Conservation (phyloP, 1,140 invertebrate genomes). For the Saccostrea cuccullata region DNA sequence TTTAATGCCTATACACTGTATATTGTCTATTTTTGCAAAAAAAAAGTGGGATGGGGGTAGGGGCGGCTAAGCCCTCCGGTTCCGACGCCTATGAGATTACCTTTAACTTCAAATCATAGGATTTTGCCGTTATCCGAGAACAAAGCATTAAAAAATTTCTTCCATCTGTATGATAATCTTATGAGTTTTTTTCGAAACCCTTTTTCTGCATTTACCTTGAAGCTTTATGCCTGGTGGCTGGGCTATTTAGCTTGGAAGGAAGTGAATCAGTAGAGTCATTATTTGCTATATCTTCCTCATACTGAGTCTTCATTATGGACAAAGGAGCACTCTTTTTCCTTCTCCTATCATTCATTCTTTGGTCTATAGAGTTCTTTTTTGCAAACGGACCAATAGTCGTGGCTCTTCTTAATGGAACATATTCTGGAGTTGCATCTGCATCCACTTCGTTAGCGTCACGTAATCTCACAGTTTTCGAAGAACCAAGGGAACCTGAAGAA, state of each 20-base stretch:
- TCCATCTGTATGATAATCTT: too few species aligned
- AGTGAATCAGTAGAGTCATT: background rate
- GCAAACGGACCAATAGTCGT: background rate
- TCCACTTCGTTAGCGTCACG: background rate
- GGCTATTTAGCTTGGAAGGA: background rate
- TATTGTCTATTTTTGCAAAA: too few species aligned
- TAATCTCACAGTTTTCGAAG: conserved; percentile 39
- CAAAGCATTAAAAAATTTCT: too few species aligned
- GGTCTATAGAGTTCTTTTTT: background rate
- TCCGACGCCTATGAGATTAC: too few species aligned
- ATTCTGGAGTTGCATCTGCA: conserved; percentile 9
- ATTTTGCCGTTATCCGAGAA: too few species aligned
- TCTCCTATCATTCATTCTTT: background rate
- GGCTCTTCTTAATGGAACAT: conserved; percentile 32
- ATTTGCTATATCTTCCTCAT: background rate
- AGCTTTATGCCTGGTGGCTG: conserved; percentile 9
- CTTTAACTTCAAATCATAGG: too few species aligned
- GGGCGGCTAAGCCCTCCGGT: too few species aligned
- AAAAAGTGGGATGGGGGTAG: too few species aligned
- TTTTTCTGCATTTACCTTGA: conserved; percentile 23
- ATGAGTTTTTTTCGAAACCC: too few species aligned
- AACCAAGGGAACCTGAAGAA: background rate
- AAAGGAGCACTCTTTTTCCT: conserved; percentile 40
- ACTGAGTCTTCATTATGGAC: background rate
- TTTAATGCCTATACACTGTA: too few species aligned